Conservation (phyloP, 1,140 invertebrate genomes). For the Zaprionus gabonicus region DNA sequence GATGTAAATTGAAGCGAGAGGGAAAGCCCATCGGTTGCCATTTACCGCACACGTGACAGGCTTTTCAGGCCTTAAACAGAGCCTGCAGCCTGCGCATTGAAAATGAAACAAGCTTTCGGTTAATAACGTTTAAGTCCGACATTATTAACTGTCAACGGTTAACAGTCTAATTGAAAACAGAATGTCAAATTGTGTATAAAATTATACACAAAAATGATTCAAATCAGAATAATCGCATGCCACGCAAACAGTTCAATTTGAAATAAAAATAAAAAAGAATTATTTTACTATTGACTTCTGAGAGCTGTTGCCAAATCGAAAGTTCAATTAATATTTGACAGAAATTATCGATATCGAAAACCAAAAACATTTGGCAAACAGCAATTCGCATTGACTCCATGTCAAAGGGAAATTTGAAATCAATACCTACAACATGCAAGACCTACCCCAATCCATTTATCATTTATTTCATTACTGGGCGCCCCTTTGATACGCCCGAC, state of each 20-base stretch:
- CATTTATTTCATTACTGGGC: constrained; percentile 2
- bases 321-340: neutral
- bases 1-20: constrained; percentile 23
- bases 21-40: neutral
- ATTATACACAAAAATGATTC: neutral
- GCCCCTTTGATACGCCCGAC: neutral
- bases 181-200: neutral
- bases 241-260: neutral
- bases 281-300: neutral
- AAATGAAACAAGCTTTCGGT: neutral
- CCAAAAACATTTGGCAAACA: neutral
- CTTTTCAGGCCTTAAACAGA: constrained; percentile 5
- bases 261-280: neutral
- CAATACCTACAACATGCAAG: neutral
- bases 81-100: neutral
- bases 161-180: constrained; percentile 5
- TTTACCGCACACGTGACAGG: constrained; percentile 6
- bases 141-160: constrained; percentile 2
- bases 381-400: neutral
- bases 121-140: neutral
- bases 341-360: neutral
- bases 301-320: neutral
- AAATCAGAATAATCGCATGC: neutral
- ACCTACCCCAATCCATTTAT: neutral
- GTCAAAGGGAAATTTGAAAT: neutral